Conservation (phyloP, 2,888 invertebrate species). For the Tetanocera ferruginea region DNA sequence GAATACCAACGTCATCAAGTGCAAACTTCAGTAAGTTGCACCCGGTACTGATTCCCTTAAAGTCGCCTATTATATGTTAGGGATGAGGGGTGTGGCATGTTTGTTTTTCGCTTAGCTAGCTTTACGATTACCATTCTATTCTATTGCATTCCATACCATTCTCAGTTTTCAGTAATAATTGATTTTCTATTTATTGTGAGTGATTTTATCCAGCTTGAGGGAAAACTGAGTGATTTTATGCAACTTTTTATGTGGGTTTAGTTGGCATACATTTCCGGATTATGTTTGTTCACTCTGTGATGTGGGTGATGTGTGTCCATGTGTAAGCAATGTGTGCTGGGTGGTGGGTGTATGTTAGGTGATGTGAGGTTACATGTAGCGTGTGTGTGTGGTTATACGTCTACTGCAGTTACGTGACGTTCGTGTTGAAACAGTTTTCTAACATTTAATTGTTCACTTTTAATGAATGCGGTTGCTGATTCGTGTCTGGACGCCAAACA, state of each 20-base stretch:
- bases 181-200: conserved; percentile 22
- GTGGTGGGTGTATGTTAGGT: neutral
- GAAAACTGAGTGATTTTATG: neutral
- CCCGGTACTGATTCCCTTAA: neutral
- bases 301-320: neutral
- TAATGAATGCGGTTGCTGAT: neutral
- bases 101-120: neutral
- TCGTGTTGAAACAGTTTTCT: neutral
- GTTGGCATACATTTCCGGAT: neutral
- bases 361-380: neutral
- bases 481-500: neutral
- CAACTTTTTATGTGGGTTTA: neutral
- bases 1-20: neutral
- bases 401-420: conserved; percentile 4
- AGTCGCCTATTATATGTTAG: neutral
- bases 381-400: neutral
- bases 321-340: neutral
- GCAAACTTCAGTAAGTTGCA: neutral
- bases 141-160: neutral
- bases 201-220: neutral
- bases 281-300: neutral
- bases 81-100: neutral
- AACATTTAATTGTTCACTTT: conserved; percentile 20
- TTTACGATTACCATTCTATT: neutral
- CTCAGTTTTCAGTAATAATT: conserved; percentile 18